Percentiles rank a stretch among this genome's conserved stretches.
Evolutionary conservation across 2,888 invertebrate species (phyloP).

Genomic region (Zygothrica quintamaculata): DNA sequence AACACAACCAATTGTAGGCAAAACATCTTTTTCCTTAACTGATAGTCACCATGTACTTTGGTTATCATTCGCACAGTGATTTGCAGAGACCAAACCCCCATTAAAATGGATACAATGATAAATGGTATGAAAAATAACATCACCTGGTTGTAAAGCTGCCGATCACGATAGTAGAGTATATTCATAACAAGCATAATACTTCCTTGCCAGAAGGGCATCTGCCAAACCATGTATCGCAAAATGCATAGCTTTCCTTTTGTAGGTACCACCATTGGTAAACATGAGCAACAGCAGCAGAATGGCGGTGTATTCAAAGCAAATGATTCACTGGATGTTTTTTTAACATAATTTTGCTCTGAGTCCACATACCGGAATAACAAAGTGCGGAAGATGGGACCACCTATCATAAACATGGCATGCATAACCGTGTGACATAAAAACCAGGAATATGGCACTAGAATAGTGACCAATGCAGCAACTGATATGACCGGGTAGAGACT

Average conservation of each 20-base stretch:
- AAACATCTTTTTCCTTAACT: slow-evolving; percentile 82
- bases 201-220: slow-evolving; percentile 83
- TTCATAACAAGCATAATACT: slow-evolving; percentile 82
- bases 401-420: slow-evolving; percentile 82
- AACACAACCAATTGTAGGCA: slow-evolving; percentile 82
- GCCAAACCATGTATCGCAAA: slow-evolving; percentile 81
- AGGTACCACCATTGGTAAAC: slow-evolving; percentile 76
- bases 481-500: slow-evolving; percentile 82
- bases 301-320: slow-evolving; percentile 81
- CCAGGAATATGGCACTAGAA: slow-evolving; percentile 82
- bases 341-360: slow-evolving; percentile 83
- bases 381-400: slow-evolving; percentile 78
- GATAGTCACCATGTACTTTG: slow-evolving; percentile 77
- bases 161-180: slow-evolving; percentile 76
- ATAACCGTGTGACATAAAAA: slow-evolving; percentile 83
- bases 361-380: slow-evolving; percentile 83
- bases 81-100: slow-evolving; percentile 83
- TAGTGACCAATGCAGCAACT: slow-evolving; percentile 77
- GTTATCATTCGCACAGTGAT: slow-evolving; percentile 81
- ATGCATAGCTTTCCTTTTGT: slow-evolving; percentile 75
- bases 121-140: slow-evolving; percentile 83
- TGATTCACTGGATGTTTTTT: slow-evolving; percentile 83
- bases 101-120: slow-evolving; percentile 80
- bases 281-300: slow-evolving; percentile 81
- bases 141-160: slow-evolving; percentile 70